Base-by-base conservation (phyloP, 2,888 invertebrate genomes). In the Stenurella melanura region DNA sequence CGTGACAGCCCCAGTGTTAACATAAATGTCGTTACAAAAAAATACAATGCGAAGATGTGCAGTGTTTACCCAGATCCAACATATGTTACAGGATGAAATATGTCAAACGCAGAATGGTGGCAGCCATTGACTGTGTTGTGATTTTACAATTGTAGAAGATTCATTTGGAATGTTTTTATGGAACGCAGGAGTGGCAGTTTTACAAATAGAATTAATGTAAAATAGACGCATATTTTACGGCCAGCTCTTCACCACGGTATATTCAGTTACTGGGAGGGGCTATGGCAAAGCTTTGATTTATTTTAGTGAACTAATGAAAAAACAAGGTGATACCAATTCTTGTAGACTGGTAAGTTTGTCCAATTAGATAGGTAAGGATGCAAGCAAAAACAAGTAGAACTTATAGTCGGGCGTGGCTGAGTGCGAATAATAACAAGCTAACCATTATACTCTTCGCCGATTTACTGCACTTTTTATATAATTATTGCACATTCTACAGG, bases 1-100 rank as follows among this genome's bases (percentile, higher is more conserved):
- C 81, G 83, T 85, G 87, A 87, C 87, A 85, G 85, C 80, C 84
- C 82, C 83, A 84, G 84, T 85, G 87, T 85, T 86, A 87, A 85
- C 87, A 85, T 85, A 80, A 85, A 85, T 85, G 85, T 85, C 83
- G 84, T 82, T 82, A 83, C 83, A 85, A 87, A 87, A 86, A 87
- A 86, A 83, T 74, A 87, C 87, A 88, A 88, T 85, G 87, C 82
- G 84, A 87, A 85, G 88, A 87, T 87, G 87, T 86, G 87, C 85
- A 83, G 76, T 87, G 84, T 87, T 85, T 86, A 83, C 83, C 81
- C 79, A 82, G 83, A 80, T 79, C 83, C 80, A 82, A 86, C 86
- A 87, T 85, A 85, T 87, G 86, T 87, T 83, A 74, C 78, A 74
- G 79, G 78, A 79, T 82, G 81, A 81, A 81, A 83, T 68, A 78